A percentile compares a stretch with the other conserved stretches of the same genome.
These are phyloP conservation scores for Linnaemya vulpina DNA, from an alignment of 2,888 invertebrate species.

Conservation along the genomic window DNA sequence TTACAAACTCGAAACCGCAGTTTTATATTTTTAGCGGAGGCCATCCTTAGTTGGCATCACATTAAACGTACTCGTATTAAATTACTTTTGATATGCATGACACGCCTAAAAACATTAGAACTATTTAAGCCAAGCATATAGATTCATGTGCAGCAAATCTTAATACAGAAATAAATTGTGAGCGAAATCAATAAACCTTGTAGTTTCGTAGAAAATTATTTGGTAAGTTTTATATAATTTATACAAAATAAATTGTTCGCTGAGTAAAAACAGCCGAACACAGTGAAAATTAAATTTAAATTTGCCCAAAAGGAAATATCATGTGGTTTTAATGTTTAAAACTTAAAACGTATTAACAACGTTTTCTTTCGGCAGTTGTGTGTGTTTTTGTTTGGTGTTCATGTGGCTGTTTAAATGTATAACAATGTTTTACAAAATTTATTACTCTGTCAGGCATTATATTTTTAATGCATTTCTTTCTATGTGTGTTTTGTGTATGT, in stretches of 20 bases:
- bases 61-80: no score
- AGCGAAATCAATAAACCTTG: constrained; percentile 26
- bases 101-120: not conserved
- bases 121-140: not conserved
- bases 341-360: constrained; percentile 39
- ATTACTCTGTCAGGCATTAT: constrained; percentile 67
- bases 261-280: not conserved
- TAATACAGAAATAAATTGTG: not conserved
- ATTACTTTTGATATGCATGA: no score
- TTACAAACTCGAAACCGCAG: no score
- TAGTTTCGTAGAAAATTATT: constrained; percentile 21
- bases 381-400: constrained; percentile 2
- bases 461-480: constrained; percentile 60
- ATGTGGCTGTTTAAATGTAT: constrained; percentile 32
- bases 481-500: not conserved
- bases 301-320: not conserved
- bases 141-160: not conserved
- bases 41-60: no score
- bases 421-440: constrained; percentile 61
- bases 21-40: no score
- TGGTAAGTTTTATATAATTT: constrained; percentile 10
- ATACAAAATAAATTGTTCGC: not conserved
- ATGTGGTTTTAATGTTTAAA: constrained; percentile 6
- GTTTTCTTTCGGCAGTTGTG: constrained; percentile 23
- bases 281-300: constrained; percentile 25